A percentile compares a stretch with the other conserved stretches of the same genome.
Evolutionary conservation across 2,797 vertebrate species (phyloP).

Genomic region (Molossus alvarezi): DNA sequence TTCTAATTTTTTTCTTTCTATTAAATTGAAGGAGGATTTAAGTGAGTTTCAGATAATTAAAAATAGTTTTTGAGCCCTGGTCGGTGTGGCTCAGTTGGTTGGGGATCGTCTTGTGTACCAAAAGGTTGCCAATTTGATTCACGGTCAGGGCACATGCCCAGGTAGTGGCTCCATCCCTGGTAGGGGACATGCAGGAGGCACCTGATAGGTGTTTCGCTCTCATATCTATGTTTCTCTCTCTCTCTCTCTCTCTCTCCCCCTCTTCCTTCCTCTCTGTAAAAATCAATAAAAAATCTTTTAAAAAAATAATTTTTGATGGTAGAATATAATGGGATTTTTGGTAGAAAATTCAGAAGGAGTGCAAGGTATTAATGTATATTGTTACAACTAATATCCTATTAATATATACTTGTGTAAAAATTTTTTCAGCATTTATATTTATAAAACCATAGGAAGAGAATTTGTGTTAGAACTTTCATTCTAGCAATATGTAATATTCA

Average conservation of each 20-base stretch:
- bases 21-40: slow-evolving; percentile 12
- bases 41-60: slow-evolving; percentile 28
- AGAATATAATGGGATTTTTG: slow-evolving; percentile 26
- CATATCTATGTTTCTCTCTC: too few relatives aligned
- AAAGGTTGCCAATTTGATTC: too few relatives aligned
- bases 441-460: not conserved
- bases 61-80: slow-evolving; percentile 10
- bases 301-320: slow-evolving; percentile 29
- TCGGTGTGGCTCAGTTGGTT: too few relatives aligned
- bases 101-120: too few relatives aligned
- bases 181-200: too few relatives aligned
- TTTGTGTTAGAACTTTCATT: slow-evolving; percentile 9
- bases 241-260: too few relatives aligned
- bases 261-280: too few relatives aligned
- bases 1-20: slow-evolving; percentile 7
- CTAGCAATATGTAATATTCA: not conserved
- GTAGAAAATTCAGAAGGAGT: slow-evolving; percentile 19
- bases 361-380: slow-evolving; percentile 14
- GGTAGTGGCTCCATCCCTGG: too few relatives aligned
- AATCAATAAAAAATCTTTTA: too few relatives aligned
- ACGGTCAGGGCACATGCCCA: too few relatives aligned
- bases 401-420: not conserved
- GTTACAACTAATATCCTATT: not conserved
- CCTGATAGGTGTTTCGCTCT: too few relatives aligned
- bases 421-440: slow-evolving; percentile 42